Percentiles rank a stretch among this genome's conserved stretches.
These are phyloP conservation scores for Drosophila dives DNA, from an alignment of 2,888 invertebrate genomes.

Conservation along the genomic window DNA sequence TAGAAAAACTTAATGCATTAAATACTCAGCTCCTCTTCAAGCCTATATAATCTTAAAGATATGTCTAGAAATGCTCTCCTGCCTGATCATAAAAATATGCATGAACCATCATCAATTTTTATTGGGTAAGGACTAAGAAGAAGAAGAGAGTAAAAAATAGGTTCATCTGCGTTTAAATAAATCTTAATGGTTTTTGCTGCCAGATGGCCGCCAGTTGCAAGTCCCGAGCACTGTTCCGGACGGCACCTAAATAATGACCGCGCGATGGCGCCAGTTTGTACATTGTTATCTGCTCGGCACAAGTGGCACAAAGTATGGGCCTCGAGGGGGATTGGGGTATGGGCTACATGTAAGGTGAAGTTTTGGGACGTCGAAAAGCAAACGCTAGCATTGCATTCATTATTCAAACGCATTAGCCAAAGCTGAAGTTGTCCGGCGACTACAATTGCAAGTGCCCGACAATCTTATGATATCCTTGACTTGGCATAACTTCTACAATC, in stretches of 20 bases:
- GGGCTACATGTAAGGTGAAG: constrained; percentile 52
- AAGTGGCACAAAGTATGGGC: constrained; percentile 14
- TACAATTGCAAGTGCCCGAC: constrained; percentile 35
- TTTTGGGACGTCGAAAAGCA: constrained; percentile 15
- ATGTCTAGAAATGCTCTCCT: background rate
- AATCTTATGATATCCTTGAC: constrained; percentile 76
- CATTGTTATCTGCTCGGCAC: constrained; percentile 67
- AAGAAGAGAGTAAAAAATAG: constrained; percentile 22
- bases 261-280: constrained; percentile 72
- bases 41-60: too few species aligned
- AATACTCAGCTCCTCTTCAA: background rate
- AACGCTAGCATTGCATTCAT: constrained; percentile 55
- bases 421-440: constrained; percentile 45
- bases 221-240: constrained; percentile 54
- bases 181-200: constrained; percentile 65
- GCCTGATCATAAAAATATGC: background rate
- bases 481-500: constrained; percentile 69
- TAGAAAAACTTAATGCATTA: background rate
- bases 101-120: background rate
- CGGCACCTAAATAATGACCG: constrained; percentile 72
- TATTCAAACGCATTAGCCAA: constrained; percentile 77
- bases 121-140: background rate
- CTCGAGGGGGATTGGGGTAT: background rate
- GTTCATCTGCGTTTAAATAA: constrained; percentile 77
- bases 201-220: constrained; percentile 53